Base-by-base conservation (phyloP, 2,797 vertebrate species). In the Lates japonicus region DNA sequence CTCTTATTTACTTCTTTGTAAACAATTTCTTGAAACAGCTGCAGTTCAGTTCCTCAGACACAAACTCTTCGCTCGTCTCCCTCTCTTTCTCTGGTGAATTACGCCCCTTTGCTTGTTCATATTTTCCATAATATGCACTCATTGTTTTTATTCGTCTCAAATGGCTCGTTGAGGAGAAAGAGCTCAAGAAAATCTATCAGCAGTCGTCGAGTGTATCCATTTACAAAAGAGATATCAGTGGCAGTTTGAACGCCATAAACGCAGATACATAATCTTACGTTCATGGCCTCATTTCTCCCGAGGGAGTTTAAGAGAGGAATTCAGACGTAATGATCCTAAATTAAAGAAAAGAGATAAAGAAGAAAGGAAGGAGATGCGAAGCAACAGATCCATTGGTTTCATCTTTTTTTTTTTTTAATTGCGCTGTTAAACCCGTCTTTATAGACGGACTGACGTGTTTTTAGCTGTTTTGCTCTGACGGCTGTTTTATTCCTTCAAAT, bases 111-210 rank as follows among this genome's bases (percentile, higher is more conserved):
- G 13, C 63, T 66, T 41, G 63, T 61, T 62, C 51, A 60, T 49
- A 57, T 49, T 20, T n/a, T 52, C 59, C 25, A 49, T 48, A 16
- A 62, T 31, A 65, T 31, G 39, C 41, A 9, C n/a, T 69, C 33
- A 9, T 64, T 69, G 11, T 69, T 76, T 76, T 75, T 60, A 62
- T 35, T 39, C 25, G 66, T 69, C 77, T 76, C 78, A 7, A 17
- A 72, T 61, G 82, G 46, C 39, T 84, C 57, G 14, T 84, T 84
- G 46, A 62, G 57, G 31, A 63, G 31, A 51, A 59, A 25, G 59
- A 55, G 51, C 58, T 67, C 31, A 1, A 10, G 25, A 29, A 59
- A 33, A 41, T 68, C 29, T 35, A 31, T 73, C 54, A 11, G 51
- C 74, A 51, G 74, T 44, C 17, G 37, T 57, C 17, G 59, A 54